phyloP scores from a whole-genome alignment of 53 echinoderm and acorn worm species.

The Arbacia lixula region DNA sequence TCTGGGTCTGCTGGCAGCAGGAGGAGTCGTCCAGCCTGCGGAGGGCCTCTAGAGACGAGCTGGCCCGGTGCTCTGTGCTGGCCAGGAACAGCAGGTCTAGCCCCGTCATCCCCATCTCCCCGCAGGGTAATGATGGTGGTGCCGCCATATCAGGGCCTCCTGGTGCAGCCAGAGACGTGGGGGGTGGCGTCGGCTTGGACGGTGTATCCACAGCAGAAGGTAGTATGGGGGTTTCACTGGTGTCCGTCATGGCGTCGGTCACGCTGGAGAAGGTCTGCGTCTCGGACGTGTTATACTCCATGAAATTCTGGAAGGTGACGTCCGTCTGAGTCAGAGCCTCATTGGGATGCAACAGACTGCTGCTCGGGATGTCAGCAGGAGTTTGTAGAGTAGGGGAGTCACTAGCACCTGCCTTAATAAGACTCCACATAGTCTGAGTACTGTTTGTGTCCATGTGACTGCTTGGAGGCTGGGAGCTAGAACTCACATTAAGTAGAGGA shows the following conservation, averaged over 20 bases:
- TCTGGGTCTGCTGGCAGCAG: slow-evolving; percentile 79
- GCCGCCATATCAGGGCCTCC: no score
- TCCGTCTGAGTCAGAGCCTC: slow-evolving; percentile 87
- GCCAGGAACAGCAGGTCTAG: slow-evolving; percentile 45
- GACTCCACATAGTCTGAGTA: slow-evolving; percentile 36
- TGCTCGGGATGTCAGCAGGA: neutral
- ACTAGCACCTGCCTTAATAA: neutral
- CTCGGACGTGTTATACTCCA: slow-evolving; percentile 71
- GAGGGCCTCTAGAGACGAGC: neutral
- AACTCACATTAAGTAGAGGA: neutral
- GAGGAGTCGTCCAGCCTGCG: slow-evolving; percentile 47
- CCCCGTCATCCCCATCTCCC: slow-evolving; percentile 22
- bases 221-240: slow-evolving; percentile 39
- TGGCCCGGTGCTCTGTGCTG: slow-evolving; percentile 37
- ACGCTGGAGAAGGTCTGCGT: slow-evolving; percentile 85
- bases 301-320: slow-evolving; percentile 68
- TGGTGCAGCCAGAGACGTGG: neutral
- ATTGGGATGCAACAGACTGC: slow-evolving; percentile 53
- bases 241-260: slow-evolving; percentile 52
- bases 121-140: no score
- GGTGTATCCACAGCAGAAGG: no score
- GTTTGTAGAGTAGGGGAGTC: neutral
- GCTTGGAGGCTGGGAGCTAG: neutral
- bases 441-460: slow-evolving; percentile 19
- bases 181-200: no score